Evolutionary conservation across 2,113 vertebrate species (phyloP), one percentile per base, ranked within the genome.

Genomic region (Megaceryle maxima): DNA sequence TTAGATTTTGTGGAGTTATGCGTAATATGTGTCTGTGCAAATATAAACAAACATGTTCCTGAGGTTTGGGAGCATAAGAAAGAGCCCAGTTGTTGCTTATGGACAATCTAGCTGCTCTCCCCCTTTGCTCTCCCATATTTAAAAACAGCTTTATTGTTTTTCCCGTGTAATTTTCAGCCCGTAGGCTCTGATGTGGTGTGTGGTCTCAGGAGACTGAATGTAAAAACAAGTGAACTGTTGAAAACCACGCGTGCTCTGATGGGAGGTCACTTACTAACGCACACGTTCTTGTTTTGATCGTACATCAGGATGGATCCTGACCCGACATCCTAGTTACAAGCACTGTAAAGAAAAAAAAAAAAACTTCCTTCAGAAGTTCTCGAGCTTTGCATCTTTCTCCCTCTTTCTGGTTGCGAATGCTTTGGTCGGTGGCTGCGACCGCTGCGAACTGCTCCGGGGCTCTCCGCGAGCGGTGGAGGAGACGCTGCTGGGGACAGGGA

Each of bases 1-100:
- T 62, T 95, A 87, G 94, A 46, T 80, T 94, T 94, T 94, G 85
- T 94, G 92, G 94, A 96, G 95, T 95, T 93, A 15, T 76, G 20
- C 19, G 85, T 96, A 51, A 72, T 83, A 4, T 66, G 96, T 95
- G 96, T 97, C 81, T 88, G 92, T 94, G 94, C 90, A 88, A 63
- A 87, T 83, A 60, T 5, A 80, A 90, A 78, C 93, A 79, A 89
- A 86, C 46, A 2, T 18, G 53, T 69, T 88, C 95, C 92, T 66
- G 88, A 75, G 92, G 48, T 31, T 43, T 46, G 43, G 90, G 87
- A 88, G 83, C 88, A 66, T 44, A 50, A 62, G 64, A 75, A 44
- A 35, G 72, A 93, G 88, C 94, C 87, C 83, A 43, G 62, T 89
- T 83, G 63, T 92, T 91, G 88, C 91, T 96, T 37, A 56, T 76